Evolutionary conservation across 2,797 vertebrate genomes (phyloP).

Genomic region (Margarornis squamiger): DNA sequence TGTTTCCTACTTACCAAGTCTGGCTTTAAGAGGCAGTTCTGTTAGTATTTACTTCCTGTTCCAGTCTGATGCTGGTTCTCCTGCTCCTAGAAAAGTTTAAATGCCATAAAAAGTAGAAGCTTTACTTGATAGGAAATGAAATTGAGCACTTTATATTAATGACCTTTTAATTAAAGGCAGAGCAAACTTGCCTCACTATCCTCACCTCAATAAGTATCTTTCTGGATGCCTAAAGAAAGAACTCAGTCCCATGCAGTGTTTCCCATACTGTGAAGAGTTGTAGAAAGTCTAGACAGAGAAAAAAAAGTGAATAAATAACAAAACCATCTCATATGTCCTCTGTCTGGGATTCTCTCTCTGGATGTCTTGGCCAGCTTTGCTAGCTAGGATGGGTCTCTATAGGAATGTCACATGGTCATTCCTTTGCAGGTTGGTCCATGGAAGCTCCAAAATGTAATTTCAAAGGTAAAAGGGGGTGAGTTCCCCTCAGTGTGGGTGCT

Average conservation of each 20-base stretch:
- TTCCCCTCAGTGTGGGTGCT: not conserved
- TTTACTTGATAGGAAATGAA: not conserved
- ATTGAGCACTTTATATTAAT: not conserved
- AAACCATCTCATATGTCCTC: not conserved
- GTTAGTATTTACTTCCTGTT: not conserved
- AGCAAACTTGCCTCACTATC: not conserved
- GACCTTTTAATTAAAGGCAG: slow-evolving; percentile 6
- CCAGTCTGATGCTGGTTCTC: not conserved
- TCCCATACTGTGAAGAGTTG: not conserved
- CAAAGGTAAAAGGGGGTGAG: not conserved
- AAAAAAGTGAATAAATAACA: not conserved
- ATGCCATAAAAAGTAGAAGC: not conserved
- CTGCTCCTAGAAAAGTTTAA: not conserved
- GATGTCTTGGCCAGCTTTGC: not conserved
- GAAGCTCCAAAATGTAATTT: not conserved
- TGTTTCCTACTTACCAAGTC: not conserved
- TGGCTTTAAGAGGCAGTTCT: not conserved
- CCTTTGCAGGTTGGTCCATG: not conserved
- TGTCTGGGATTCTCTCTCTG: not conserved
- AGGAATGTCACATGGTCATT: not conserved
- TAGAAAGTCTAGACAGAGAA: not conserved
- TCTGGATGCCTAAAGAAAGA: not conserved
- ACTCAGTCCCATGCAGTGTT: not conserved
- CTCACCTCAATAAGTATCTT: not conserved
- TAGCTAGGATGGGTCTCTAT: not conserved